These are phyloP conservation scores for Listrodromus nycthemerus DNA, from an alignment of 2,888 invertebrate species.

Conservation along the genomic window DNA sequence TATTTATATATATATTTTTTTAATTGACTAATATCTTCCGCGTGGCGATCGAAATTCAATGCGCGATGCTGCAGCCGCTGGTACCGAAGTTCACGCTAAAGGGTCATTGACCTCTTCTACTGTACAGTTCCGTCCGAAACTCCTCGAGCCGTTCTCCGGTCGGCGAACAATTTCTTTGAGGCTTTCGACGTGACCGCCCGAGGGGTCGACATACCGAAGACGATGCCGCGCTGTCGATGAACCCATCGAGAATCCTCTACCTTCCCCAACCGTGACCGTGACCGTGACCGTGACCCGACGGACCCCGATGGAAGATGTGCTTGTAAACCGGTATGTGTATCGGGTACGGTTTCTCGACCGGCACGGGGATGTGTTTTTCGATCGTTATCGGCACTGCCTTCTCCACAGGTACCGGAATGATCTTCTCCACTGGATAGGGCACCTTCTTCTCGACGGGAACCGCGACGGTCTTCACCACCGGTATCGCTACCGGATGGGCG, in stretches of 20 bases:
- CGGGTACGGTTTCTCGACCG: constrained; percentile 89
- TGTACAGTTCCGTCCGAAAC: neutral
- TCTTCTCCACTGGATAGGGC: constrained; percentile 89
- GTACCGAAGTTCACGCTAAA: neutral
- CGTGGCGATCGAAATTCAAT: too few relatives aligned
- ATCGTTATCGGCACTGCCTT: constrained; percentile 89
- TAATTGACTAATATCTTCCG: too few relatives aligned
- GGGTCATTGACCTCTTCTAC: constrained; percentile 14
- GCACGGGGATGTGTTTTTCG: constrained; percentile 88
- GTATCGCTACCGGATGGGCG: constrained; percentile 89
- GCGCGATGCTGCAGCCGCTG: neutral
- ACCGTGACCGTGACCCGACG: constrained; percentile 78
- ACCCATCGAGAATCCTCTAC: neutral
- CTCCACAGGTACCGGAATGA: constrained; percentile 88
- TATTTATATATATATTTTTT: too few relatives aligned
- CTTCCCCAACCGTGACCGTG: constrained; percentile 66
- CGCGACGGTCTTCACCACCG: constrained; percentile 89
- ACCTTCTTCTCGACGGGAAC: constrained; percentile 90
- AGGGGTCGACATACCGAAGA: constrained; percentile 1
- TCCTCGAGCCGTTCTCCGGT: neutral
- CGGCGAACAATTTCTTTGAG: neutral
- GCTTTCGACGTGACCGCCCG: neutral
- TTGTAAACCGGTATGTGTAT: constrained; percentile 90
- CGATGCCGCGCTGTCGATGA: constrained; percentile 18
- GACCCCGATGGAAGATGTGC: constrained; percentile 89